A percentile compares a stretch with the other conserved stretches of the same genome.
Evolutionary conservation across 2,888 invertebrate species (phyloP).

Genomic region (Amiota mariae): DNA sequence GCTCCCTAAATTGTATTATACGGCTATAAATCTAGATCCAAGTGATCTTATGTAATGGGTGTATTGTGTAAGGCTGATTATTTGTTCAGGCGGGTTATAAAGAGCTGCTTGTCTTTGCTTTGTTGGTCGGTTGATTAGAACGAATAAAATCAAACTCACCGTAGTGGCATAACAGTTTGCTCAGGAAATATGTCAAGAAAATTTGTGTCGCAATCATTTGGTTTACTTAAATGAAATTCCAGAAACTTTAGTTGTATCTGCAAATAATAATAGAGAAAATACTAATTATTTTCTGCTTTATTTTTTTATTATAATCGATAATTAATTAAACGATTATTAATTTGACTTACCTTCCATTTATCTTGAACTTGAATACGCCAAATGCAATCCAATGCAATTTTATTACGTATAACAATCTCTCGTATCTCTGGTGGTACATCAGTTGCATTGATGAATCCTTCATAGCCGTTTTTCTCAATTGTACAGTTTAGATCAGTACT

Average conservation of each 20-base stretch:
- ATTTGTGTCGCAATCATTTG: conserved; percentile 86
- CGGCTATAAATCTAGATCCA: no score
- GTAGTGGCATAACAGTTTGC: conserved; percentile 77
- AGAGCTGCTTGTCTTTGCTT: no score
- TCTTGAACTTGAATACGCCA: conserved; percentile 81
- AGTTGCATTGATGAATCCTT: conserved; percentile 77
- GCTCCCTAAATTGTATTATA: no score
- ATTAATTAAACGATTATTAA: no score
- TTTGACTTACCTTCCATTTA: conserved; percentile 78
- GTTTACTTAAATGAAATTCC: conserved; percentile 79
- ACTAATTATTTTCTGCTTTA: no score
- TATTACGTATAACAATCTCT: conserved; percentile 75
- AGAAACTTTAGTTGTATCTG: conserved; percentile 83
- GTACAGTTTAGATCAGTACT: conserved; percentile 77
- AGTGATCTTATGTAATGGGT: no score
- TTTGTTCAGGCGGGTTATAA: no score
- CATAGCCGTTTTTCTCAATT: conserved; percentile 75
- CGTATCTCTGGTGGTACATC: conserved; percentile 77
- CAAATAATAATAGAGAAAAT: conserved; percentile 39
- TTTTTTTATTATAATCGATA: no score
- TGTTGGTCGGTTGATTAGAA: no score
- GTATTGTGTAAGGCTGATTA: no score
- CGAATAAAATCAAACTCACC: conserved; percentile 67
- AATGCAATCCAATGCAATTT: conserved; percentile 81
- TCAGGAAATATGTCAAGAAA: conserved; percentile 83